phyloP scores from a whole-genome alignment of 2,797 vertebrate species.

The Channallabes apus region DNA sequence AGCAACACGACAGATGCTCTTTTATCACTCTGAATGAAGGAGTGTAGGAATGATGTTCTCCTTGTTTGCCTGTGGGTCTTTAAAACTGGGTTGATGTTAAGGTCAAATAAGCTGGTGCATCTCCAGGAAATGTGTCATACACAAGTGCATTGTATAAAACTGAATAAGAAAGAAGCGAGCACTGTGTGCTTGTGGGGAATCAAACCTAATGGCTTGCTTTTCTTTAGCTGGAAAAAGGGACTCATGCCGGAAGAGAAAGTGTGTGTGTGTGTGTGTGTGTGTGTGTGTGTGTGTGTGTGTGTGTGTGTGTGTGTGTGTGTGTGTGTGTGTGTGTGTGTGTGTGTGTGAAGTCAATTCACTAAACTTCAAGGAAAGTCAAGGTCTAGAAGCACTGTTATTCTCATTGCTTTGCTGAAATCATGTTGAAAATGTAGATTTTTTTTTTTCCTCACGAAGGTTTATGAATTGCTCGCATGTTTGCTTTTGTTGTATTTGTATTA shows the following conservation, averaged over 20 bases:
- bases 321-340: too few species aligned
- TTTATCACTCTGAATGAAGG: conserved; percentile 11
- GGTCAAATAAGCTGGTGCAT: conserved; percentile 33
- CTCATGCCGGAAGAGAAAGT: background rate
- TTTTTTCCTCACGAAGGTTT: background rate
- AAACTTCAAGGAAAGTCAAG: conserved; percentile 3
- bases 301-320: too few species aligned
- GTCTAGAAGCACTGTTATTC: conserved; percentile 19
- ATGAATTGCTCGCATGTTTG: conserved; percentile 4
- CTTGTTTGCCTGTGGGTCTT: conserved; percentile 33
- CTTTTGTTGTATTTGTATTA: conserved; percentile 27
- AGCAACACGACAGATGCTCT: background rate
- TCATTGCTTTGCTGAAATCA: background rate
- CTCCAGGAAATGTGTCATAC: background rate
- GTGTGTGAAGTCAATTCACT: background rate
- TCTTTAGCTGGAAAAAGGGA: background rate
- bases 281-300: too few species aligned
- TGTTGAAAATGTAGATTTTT: background rate
- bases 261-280: background rate
- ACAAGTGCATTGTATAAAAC: conserved; percentile 4
- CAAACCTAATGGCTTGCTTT: conserved; percentile 6
- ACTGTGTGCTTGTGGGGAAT: background rate
- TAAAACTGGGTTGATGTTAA: conserved; percentile 40
- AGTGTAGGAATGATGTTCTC: conserved; percentile 7
- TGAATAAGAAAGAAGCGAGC: background rate